phyloP scores from a whole-genome alignment of 2,888 invertebrate species.

The Epinotia demarniana region DNA sequence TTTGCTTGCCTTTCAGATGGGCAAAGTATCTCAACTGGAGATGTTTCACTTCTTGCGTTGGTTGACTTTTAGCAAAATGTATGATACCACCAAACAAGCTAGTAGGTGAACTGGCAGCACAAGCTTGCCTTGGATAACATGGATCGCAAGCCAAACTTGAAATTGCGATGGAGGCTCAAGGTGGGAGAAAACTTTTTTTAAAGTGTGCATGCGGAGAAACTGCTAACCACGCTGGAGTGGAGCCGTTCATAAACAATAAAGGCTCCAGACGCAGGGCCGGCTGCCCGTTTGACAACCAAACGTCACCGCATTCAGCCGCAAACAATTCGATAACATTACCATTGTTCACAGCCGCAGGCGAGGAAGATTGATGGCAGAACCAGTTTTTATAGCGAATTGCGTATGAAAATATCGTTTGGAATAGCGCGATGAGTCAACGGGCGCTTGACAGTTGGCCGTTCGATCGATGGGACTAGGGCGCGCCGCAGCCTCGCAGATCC shows the following conservation, averaged over 20 bases:
- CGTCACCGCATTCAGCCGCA: slow-evolving; percentile 45
- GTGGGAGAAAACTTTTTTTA: not conserved
- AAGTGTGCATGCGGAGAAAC: not conserved
- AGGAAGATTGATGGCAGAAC: slow-evolving; percentile 55
- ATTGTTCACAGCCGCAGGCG: slow-evolving; percentile 52
- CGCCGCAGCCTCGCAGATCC: slow-evolving; percentile 58
- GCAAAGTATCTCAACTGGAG: slow-evolving; percentile 19
- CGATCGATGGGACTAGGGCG: slow-evolving; percentile 81
- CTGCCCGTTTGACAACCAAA: slow-evolving; percentile 51
- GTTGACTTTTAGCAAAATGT: slow-evolving; percentile 21
- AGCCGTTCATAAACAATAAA: slow-evolving; percentile 35
- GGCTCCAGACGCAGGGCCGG: slow-evolving; percentile 32
- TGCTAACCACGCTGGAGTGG: slow-evolving; percentile 3
- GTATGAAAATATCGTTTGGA: slow-evolving; percentile 69
- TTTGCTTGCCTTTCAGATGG: slow-evolving; percentile 14
- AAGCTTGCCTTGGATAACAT: slow-evolving; percentile 24
- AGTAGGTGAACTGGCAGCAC: not conserved
- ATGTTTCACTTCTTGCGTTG: not conserved
- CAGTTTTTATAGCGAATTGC: slow-evolving; percentile 64
- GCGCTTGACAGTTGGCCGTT: slow-evolving; percentile 79
- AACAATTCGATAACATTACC: slow-evolving; percentile 48
- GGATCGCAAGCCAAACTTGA: not conserved
- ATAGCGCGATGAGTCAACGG: slow-evolving; percentile 78
- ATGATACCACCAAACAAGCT: slow-evolving; percentile 36
- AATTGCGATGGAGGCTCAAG: not conserved